A percentile compares a stretch with the other conserved stretches of the same genome.
phyloP scores from a whole-genome alignment of 2,113 vertebrate genomes.

The Hippocampus zosterae region DNA sequence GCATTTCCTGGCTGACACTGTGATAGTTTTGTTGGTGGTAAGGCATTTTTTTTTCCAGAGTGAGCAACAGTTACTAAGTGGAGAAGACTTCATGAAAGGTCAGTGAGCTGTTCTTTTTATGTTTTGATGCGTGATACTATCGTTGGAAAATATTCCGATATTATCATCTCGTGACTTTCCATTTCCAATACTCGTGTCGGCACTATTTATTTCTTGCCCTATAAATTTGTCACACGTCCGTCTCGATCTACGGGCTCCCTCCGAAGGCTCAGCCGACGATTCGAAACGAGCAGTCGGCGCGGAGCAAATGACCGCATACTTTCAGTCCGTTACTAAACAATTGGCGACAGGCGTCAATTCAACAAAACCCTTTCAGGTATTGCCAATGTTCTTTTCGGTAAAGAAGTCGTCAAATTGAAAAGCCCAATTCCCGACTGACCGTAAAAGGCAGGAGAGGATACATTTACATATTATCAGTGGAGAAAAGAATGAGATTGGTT shows the following conservation, averaged over 20 bases:
- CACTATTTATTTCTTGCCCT: not conserved
- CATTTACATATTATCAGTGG: slow-evolving; percentile 31
- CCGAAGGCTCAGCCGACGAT: slow-evolving; percentile 29
- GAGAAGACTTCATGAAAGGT: not conserved
- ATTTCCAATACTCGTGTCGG: not conserved
- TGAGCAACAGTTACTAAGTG: not conserved
- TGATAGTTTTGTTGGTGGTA: too few species aligned
- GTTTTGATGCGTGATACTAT: not conserved
- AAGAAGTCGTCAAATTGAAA: slow-evolving; percentile 12
- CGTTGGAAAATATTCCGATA: not conserved
- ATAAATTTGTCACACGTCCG: slow-evolving; percentile 14
- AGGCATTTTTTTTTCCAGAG: too few species aligned
- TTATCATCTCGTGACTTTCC: not conserved
- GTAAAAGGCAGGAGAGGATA: slow-evolving; percentile 1
- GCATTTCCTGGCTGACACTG: too few species aligned
- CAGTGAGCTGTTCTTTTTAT: not conserved
- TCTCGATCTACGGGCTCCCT: slow-evolving; percentile 38
- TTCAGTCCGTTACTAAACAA: slow-evolving; percentile 59
- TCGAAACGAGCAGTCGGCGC: slow-evolving; percentile 50
- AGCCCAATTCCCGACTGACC: slow-evolving; percentile 7
- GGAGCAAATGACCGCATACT: slow-evolving; percentile 50
- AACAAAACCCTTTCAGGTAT: slow-evolving; percentile 37
- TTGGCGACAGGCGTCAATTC: slow-evolving; percentile 59
- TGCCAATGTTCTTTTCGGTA: slow-evolving; percentile 11
- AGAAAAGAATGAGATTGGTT: slow-evolving; percentile 31